phyloP scores from a whole-genome alignment of 2,113 vertebrate species.

The Lepus americanus region DNA sequence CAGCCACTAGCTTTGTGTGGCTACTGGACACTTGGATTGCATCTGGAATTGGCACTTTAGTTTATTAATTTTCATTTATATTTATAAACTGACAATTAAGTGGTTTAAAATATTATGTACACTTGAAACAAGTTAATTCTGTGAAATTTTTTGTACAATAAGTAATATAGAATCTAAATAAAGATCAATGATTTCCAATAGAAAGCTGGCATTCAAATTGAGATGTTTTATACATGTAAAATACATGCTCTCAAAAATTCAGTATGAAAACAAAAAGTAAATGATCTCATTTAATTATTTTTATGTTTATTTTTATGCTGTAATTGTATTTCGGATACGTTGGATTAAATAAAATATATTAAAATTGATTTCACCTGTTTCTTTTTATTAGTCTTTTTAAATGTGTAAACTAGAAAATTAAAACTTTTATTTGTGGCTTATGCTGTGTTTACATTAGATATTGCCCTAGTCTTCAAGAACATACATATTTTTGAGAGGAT shows the following conservation, averaged over 20 bases:
- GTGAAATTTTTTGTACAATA: neutral
- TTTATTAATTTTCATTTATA: neutral
- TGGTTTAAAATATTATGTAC: neutral
- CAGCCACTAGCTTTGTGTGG: neutral
- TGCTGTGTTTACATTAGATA: neutral
- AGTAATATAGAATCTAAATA: neutral
- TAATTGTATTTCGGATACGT: neutral
- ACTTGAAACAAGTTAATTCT: neutral
- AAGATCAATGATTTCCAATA: neutral
- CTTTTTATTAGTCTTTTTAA: neutral
- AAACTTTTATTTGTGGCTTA: neutral
- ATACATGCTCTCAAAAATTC: neutral
- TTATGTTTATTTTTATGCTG: neutral
- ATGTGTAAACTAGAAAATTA: neutral
- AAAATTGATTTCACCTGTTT: neutral
- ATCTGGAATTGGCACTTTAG: neutral
- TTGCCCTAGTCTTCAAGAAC: constrained; percentile 79
- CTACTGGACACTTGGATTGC: neutral
- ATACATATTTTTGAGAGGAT: constrained; percentile 85
- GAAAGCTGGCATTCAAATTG: constrained; percentile 13
- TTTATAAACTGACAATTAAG: neutral
- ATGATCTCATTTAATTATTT: neutral
- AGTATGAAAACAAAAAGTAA: neutral
- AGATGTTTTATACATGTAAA: neutral
- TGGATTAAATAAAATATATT: neutral